These are phyloP conservation scores for Sebastes reedi DNA, from an alignment of 2,797 vertebrate species.

Conservation along the genomic window DNA sequence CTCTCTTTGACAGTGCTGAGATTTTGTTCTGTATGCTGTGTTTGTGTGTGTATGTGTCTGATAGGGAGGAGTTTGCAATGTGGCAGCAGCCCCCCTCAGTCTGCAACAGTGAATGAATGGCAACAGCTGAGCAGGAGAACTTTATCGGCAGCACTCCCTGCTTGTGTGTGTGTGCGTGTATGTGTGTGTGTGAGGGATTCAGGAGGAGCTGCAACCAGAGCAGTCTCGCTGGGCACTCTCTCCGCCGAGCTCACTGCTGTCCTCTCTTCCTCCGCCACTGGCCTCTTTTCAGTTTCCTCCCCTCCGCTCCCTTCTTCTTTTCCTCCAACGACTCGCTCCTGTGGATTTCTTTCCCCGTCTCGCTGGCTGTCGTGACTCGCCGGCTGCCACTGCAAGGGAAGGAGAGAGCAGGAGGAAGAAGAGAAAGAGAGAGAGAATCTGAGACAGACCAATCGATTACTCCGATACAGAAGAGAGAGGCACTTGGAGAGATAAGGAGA, in stretches of 20 bases:
- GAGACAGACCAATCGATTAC: conserved; percentile 60
- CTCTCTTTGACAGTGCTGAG: neutral
- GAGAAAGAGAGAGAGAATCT: conserved; percentile 29
- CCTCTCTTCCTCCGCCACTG: conserved; percentile 52
- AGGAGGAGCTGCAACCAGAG: conserved; percentile 75
- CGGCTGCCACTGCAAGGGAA: conserved; percentile 61
- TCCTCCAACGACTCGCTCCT: conserved; percentile 29
- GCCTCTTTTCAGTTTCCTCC: conserved; percentile 55
- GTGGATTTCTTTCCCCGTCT: conserved; percentile 45
- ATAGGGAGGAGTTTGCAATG: conserved; percentile 32
- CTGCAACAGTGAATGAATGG: conserved; percentile 79
- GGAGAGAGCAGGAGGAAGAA: conserved; percentile 41
- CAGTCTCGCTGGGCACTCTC: conserved; percentile 22
- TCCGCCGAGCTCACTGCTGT: conserved; percentile 63
- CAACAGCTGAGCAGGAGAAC: conserved; percentile 86
- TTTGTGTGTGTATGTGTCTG: conserved; percentile 24
- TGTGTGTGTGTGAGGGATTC: conserved; percentile 48
- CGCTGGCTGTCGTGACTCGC: conserved; percentile 68
- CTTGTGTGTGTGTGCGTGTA: conserved; percentile 12
- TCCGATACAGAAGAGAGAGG: conserved; percentile 35
- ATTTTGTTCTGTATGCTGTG: conserved; percentile 10
- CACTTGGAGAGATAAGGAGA: conserved; percentile 10
- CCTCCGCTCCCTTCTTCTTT: conserved; percentile 30
- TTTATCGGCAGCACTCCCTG: conserved; percentile 69
- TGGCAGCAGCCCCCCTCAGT: conserved; percentile 31